A percentile compares a stretch with the other conserved stretches of the same genome.
Conservation (phyloP, 35 echinoderm and acorn worm species). For the Apostichopus japonicus region DNA sequence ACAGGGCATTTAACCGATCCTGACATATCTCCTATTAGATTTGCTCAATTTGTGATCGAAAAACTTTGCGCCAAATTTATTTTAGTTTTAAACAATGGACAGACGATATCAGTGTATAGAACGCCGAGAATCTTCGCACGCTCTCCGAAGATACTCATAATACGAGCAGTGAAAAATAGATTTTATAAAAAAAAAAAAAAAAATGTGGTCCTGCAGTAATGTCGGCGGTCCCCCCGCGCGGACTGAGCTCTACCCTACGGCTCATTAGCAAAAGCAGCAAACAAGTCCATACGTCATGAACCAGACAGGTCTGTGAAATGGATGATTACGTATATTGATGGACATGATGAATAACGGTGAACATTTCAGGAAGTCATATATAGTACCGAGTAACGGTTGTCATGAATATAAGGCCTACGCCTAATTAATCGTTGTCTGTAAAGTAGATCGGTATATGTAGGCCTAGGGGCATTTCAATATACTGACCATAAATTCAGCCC, state of each 20-base stretch:
- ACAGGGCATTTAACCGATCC: conserved; percentile 33
- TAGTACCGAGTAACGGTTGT: too few relatives aligned
- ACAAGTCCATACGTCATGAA: conserved; percentile 2
- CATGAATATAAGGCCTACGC: too few relatives aligned
- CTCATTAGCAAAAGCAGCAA: conserved; percentile 39
- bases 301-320: not conserved
- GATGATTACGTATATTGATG: not conserved
- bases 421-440: too few relatives aligned
- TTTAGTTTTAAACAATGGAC: conserved; percentile 34
- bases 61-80: conserved; percentile 53
- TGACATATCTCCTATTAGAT: conserved; percentile 41
- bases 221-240: not conserved
- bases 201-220: not conserved
- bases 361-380: too few relatives aligned
- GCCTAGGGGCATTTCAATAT: too few relatives aligned
- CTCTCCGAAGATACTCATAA: not conserved
- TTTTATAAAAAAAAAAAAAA: not conserved
- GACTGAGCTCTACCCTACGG: not conserved
- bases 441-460: too few relatives aligned
- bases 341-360: too few relatives aligned
- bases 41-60: conserved; percentile 44
- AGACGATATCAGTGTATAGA: not conserved
- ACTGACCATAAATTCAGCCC: too few relatives aligned
- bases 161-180: not conserved
- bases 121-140: conserved; percentile 5